Percentiles rank a stretch among this genome's conserved stretches.
Evolutionary conservation across 30 jellyfish, hydroid and myxozoan genomes (phyloP).

Genomic region (Aurelia sp.): DNA sequence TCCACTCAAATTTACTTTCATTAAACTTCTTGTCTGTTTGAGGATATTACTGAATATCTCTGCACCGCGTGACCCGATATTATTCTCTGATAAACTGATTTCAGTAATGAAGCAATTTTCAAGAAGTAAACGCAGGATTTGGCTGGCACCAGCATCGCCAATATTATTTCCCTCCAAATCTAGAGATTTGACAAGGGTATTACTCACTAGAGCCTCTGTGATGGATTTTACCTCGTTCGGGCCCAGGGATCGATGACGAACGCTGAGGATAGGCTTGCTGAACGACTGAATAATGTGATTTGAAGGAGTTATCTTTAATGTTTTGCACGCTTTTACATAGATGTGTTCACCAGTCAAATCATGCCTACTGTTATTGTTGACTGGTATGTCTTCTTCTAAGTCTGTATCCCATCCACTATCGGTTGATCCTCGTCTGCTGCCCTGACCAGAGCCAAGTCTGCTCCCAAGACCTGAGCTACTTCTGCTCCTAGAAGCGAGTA

Average conservation of each 20-base stretch:
- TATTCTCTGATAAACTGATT: constrained; percentile 60
- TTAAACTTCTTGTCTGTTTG: constrained; percentile 28
- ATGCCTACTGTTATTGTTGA: constrained; percentile 1
- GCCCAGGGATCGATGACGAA: constrained; percentile 66
- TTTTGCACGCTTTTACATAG: constrained; percentile 36
- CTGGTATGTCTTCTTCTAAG: constrained; percentile 26
- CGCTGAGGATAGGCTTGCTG: constrained; percentile 15
- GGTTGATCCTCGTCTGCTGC: constrained; percentile 3
- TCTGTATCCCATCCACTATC: constrained; percentile 83
- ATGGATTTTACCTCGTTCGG: constrained; percentile 63
- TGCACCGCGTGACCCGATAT: constrained; percentile 64
- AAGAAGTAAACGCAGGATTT: constrained; percentile 33
- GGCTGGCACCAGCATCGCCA: constrained; percentile 31
- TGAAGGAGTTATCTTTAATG: constrained; percentile 49
- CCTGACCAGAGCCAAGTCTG: not conserved
- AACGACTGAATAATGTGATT: constrained; percentile 48
- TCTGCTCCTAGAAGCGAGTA: not conserved
- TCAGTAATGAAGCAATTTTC: constrained; percentile 65
- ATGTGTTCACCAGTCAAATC: constrained; percentile 43
- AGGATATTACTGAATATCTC: constrained; percentile 25
- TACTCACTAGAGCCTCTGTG: constrained; percentile 52
- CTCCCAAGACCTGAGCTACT: not conserved
- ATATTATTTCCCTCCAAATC: constrained; percentile 71
- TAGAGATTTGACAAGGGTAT: constrained; percentile 53
- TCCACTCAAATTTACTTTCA: constrained; percentile 51